Base-by-base conservation (phyloP, 1,140 invertebrate species). In the Anastrepha obliqua region DNA sequence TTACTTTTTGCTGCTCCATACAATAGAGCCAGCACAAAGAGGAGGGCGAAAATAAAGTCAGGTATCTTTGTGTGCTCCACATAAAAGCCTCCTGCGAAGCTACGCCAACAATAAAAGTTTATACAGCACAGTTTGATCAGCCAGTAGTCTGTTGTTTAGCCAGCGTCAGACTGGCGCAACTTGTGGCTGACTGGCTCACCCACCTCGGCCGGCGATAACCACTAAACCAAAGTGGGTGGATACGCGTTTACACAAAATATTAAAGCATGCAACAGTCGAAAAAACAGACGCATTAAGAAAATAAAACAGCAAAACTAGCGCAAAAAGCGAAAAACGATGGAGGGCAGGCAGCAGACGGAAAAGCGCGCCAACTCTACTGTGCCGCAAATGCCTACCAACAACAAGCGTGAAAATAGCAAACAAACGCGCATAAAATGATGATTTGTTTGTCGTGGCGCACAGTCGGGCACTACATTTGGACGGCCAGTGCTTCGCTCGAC, bases 311-410 rank as follows among this genome's bases (percentile, higher is more conserved):
- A 51, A 67, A 3, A 39, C 29, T 39, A 39, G 65, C 65, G 20
- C 8, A 42, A 42, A 74, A 44, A 9, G 2, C 51, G 42, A 47
- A 44, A 11, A 74, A 39, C 67, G 44, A 47, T 44, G 7, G 7
- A 62, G 9, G 17, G 60, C 15, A n/a, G n/a, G n/a, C n/a, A n/a
- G n/a, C n/a, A 62, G 17, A 74, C 13, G 67, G 15, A 74, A 74
- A 47, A 81, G n/a, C 74, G 74, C 74, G 74, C 74, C 74, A 81
- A 55, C 47, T 81, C 29, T 67, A 8, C 47, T 58, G 74, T 81
- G 74, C 17, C 74, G 55, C 74, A 55, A 55, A 51, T 13, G 17
- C 9, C 42, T 42, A 58, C 42, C 47, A 58, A 58, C 47, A 55
- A 58, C n/a, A 81, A 81, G 47, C 42, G 47, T 7, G 17, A 44